Base-by-base conservation (phyloP, 2,113 vertebrate species). In the Marmota monax region DNA sequence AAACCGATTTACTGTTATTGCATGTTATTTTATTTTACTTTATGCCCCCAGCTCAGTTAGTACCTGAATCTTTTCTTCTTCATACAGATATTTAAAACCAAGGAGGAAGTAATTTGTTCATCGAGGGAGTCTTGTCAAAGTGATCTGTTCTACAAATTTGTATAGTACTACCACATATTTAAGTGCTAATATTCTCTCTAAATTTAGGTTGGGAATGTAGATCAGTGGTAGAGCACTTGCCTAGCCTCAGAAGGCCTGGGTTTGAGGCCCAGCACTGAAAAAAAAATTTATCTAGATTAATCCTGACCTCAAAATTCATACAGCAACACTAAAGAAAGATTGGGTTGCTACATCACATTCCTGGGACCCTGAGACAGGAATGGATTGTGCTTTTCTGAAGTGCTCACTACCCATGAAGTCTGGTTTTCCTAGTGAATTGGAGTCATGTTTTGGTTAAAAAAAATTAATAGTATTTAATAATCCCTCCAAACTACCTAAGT, bases 41-140 rank as follows among this genome's bases (percentile, higher is more conserved):
- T 97, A 85, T 90, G 48, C 63, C 97, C 4, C 39, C 1, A 1
- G 63, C 73, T 70, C 85, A 92, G 83, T 90, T 91, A 93, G 39
- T 39, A 79, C 67, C 32, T 74, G 37, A 42, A 92, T 91, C 85
- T 88, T 90, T 69, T 23, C 23, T 61, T 67, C 1, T 95, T n/a
- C 42, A 72, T 67, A 10, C 58, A 96, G 96, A 92, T 95, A 95
- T 56, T 96, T 95, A 97, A 97, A 92, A 95, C 58, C 22, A 84
- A 84, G 42, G 37, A 84, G 18, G 51, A 88, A 82, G 37, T 51
- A 37, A 92, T 89, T 86, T 9, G 77, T 34, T 95, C 29, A 61
- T 58, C 37, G 67, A 83, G 10, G 29, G n/a, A 27, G 42, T 61
- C 34, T 94, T 80, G 27, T 70, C 73, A 84, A 69, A 16, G 34